These are phyloP conservation scores for Champsocephalus gunnari DNA, from an alignment of 2,797 vertebrate species.

Conservation along the genomic window DNA sequence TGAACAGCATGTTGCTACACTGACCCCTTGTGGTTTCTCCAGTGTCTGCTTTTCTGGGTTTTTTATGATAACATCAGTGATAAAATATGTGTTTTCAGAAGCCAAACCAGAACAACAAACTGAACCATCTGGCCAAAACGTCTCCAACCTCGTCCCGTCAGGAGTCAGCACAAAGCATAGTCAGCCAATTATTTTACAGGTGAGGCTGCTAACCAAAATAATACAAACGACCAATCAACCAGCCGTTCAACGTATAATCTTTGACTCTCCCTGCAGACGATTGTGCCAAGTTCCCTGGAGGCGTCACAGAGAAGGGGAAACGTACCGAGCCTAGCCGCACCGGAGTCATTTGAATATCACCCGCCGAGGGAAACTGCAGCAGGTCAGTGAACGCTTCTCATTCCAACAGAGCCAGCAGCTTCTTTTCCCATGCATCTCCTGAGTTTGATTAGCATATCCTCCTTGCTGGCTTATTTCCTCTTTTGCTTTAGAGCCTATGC, in stretches of 20 bases:
- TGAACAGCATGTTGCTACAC: slow-evolving; percentile 32
- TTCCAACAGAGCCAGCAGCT: slow-evolving; percentile 20
- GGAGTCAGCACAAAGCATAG: slow-evolving; percentile 18
- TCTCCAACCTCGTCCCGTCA: slow-evolving; percentile 24
- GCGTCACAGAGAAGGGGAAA: slow-evolving; percentile 27
- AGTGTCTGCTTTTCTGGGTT: background rate
- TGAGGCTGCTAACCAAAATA: slow-evolving; percentile 30
- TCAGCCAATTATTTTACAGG: slow-evolving; percentile 51
- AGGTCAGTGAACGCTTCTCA: slow-evolving; percentile 47
- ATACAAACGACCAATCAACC: background rate
- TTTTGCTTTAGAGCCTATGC: slow-evolving; percentile 12
- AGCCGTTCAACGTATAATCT: background rate
- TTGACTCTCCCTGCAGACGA: slow-evolving; percentile 40
- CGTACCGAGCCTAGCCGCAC: slow-evolving; percentile 5
- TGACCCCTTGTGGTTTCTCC: slow-evolving; percentile 57
- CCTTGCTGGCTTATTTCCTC: slow-evolving; percentile 17
- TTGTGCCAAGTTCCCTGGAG: slow-evolving; percentile 28
- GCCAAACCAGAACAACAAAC: slow-evolving; percentile 40
- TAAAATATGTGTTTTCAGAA: slow-evolving; percentile 49
- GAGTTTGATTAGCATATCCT: slow-evolving; percentile 24
- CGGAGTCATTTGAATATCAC: slow-evolving; percentile 39
- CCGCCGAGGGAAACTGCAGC: slow-evolving; percentile 36
- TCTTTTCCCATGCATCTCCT: slow-evolving; percentile 38
- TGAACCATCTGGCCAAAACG: slow-evolving; percentile 25
- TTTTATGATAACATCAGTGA: background rate